Conservation (phyloP, 1,140 invertebrate species). For the Drosophila teissieri region DNA sequence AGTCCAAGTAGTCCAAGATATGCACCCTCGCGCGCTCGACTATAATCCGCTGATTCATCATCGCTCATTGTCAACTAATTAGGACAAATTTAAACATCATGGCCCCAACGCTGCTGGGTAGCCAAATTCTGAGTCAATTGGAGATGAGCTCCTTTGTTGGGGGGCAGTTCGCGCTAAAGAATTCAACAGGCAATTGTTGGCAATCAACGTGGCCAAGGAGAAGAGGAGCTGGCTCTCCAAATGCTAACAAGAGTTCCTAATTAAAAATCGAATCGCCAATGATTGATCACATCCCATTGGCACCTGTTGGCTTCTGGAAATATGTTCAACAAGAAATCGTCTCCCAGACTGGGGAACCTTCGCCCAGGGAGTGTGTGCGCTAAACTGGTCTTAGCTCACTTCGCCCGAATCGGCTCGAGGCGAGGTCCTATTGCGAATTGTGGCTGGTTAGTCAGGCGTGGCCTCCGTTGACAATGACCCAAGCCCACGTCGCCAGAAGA, state of each 20-base stretch:
- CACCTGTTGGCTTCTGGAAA: conserved; percentile 85
- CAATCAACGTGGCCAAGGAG: conserved; percentile 48
- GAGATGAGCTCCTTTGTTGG: conserved; percentile 44
- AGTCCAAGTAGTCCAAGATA: background rate
- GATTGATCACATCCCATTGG: conserved; percentile 84
- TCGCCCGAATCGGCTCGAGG: conserved; percentile 53
- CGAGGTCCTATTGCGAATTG: conserved; percentile 71
- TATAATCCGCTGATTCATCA: conserved; percentile 69
- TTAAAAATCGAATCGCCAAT: conserved; percentile 84
- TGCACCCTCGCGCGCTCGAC: background rate
- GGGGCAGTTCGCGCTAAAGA: conserved; percentile 44
- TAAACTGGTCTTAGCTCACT: conserved; percentile 75
- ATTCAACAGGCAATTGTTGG: conserved; percentile 75
- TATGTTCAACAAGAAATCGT: conserved; percentile 82
- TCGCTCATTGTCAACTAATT: conserved; percentile 81
- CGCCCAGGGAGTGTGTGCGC: conserved; percentile 45
- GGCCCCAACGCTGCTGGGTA: conserved; percentile 46
- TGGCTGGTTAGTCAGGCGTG: conserved; percentile 61
- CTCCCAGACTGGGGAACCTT: conserved; percentile 54
- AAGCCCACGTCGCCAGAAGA: background rate
- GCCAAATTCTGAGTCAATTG: conserved; percentile 12
- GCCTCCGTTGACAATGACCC: conserved; percentile 74
- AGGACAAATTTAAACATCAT: conserved; percentile 81
- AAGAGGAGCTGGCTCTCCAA: conserved; percentile 49
- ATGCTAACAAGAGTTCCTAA: conserved; percentile 84